phyloP scores from a whole-genome alignment of 2,797 vertebrate genomes.

The Lutjanus argentimaculatus region DNA sequence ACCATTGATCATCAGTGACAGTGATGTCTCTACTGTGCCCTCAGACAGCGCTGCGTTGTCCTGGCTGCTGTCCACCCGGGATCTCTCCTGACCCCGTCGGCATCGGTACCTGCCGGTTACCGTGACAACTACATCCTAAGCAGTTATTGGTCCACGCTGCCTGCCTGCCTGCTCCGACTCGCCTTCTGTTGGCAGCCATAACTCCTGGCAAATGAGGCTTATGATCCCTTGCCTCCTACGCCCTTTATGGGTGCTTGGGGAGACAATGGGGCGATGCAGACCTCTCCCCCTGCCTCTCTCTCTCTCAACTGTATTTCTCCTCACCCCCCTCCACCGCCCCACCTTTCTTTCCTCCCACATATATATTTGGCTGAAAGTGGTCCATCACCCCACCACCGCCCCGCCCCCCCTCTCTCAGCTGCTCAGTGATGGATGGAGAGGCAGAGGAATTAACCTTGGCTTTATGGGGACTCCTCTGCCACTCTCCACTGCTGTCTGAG shows the following conservation, averaged over 20 bases:
- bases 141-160: constrained; percentile 34
- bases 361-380: constrained; percentile 66
- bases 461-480: constrained; percentile 90
- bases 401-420: constrained; percentile 55
- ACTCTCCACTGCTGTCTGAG: constrained; percentile 69
- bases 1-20: constrained; percentile 60
- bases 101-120: constrained; percentile 62
- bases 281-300: constrained; percentile 39
- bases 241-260: constrained; percentile 89
- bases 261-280: constrained; percentile 85
- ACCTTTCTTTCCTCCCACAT: constrained; percentile 35
- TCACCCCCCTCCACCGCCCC: constrained; percentile 25
- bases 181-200: constrained; percentile 72
- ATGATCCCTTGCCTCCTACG: constrained; percentile 81
- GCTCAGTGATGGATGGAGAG: constrained; percentile 83
- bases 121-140: constrained; percentile 66
- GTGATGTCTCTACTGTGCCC: constrained; percentile 59
- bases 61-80: constrained; percentile 51
- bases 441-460: constrained; percentile 88
- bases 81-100: constrained; percentile 41
- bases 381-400: constrained; percentile 54
- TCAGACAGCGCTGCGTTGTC: constrained; percentile 33
- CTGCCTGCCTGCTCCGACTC: constrained; percentile 30
- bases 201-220: constrained; percentile 81
- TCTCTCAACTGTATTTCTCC: constrained; percentile 74